Conservation (phyloP, 1,140 invertebrate genomes). For the Pseudobourletiella spinata region DNA sequence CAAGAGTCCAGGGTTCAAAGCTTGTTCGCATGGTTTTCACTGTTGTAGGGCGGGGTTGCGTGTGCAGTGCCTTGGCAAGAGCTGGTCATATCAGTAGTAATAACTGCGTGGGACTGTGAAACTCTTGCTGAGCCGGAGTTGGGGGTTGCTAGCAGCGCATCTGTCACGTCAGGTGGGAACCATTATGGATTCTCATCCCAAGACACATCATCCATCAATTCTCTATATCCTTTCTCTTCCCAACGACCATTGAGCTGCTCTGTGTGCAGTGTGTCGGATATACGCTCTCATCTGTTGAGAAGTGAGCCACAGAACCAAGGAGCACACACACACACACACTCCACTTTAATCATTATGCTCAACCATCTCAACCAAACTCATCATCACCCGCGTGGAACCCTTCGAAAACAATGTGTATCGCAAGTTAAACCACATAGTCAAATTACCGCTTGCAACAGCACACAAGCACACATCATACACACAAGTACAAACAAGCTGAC, state of each 20-base stretch:
- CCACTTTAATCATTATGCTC: neutral
- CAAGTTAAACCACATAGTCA: too few relatives aligned
- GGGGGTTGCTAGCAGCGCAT: neutral
- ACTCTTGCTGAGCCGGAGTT: neutral
- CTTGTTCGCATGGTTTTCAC: neutral
- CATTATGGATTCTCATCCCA: neutral
- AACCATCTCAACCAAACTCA: neutral
- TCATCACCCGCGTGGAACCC: neutral
- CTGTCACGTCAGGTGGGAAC: conserved; percentile 3
- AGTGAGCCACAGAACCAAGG: neutral
- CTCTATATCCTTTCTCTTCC: neutral
- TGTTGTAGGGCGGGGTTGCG: neutral
- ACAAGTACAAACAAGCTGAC: too few relatives aligned
- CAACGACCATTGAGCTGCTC: neutral
- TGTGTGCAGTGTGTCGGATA: neutral
- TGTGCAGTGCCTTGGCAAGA: neutral
- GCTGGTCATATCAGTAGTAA: neutral
- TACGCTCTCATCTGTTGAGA: neutral
- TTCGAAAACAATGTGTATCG: neutral
- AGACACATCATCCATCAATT: conserved; percentile 6
- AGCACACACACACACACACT: neutral
- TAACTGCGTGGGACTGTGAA: neutral
- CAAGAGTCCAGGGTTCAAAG: neutral
- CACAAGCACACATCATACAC: too few relatives aligned
- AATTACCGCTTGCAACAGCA: too few relatives aligned